Base-by-base conservation (phyloP, 1,140 invertebrate species). In the Odontomachus brunneus region DNA sequence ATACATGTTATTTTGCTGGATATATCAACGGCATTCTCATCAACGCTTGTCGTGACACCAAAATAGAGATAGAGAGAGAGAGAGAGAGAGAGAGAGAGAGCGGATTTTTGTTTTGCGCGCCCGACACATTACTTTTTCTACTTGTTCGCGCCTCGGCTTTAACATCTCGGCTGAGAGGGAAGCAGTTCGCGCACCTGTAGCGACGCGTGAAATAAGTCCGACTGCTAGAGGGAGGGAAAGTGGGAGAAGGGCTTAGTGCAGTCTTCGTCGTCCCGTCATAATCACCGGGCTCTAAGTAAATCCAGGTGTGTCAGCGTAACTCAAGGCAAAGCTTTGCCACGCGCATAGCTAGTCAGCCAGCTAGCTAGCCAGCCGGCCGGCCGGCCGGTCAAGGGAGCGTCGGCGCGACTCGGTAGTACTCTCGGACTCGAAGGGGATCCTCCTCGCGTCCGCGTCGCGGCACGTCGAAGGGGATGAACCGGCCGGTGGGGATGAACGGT, bases 241-340 rank as follows among this genome's bases (percentile, higher is more conserved):
- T 5, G 38, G 9, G 3, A 44, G 9, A 7, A 4, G 38, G 51
- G 65, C 75, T 80, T 69, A 80, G 55, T 22, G 55, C 26, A 22
- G 9, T n/a, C 7, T 33, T 57, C 51, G 51, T 57, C 51, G 51
- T 57, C 75, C 33, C 33, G 33, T n/a, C 53, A 67, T 80, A 80
- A 80, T 80, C 75, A 69, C 75, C 63, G n/a, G 38, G 75, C 65
- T 80, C 51, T 80, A 69, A 69, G 75, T 80, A 80, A 80, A 69
- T 80, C 75, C 75, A 69, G 63, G 63, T 80, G n/a, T 80, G 65
- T 80, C 75, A 80, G 75, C 65, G 63, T 80, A 69, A 80, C 51
- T 80, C 65, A 69, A 69, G 69, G 75, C 75, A 67, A 69, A 69
- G 65, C 75, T 80, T 44, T 14, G 65, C 75, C 65, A 59, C 65